Base-by-base conservation (phyloP, 1,140 invertebrate genomes). In the Subanguina moxae region DNA sequence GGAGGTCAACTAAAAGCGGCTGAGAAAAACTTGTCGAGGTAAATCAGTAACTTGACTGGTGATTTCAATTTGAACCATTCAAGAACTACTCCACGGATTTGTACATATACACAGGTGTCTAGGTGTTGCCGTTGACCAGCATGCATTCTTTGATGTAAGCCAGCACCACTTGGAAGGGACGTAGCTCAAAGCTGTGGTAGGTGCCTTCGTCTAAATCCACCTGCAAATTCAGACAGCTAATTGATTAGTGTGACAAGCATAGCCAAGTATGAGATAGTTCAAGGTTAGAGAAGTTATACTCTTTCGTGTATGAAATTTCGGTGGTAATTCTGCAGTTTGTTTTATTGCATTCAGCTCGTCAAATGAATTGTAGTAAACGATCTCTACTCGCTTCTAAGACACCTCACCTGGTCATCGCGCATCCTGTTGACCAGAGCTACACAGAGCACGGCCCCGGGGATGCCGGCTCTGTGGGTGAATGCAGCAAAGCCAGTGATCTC, bases 401-500 rank as follows among this genome's bases (percentile, higher is more conserved):
- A 38, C 3, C 32, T 11, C 32, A 38, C 32, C 28, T 61, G 58
- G 28, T 61, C 58, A 21, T n/a, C 28, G 3, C 19, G 1, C 58
- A 61, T 61, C 19, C 58, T 19, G 58, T 61, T 61, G n/a, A 61
- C 58, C 13, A 61, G 1, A 5, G 58, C 58, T 8, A 61, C 58
- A 30, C 58, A 61, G n/a, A 61, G 19, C 3, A 61, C n/a, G 5
- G 91, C 93, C 9, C 91, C 84, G 79, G 89, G 90, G 65, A 96
- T 90, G 13, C 91, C 91, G n/a, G 93, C 93, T 80, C 92, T 89
- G 82, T 93, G 90, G 13, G 92, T 95, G 23, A 97, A 87, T 0
- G 93, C 92, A 0, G 93, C 91, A 82, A 98, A 97, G 27, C 89
- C 89, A 0, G 91, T 87, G 0, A 90, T 89, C 84, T 98, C 95